These are phyloP conservation scores for Trichoplusia ni DNA, from an alignment of 1,140 invertebrate genomes.

Conservation along the genomic window DNA sequence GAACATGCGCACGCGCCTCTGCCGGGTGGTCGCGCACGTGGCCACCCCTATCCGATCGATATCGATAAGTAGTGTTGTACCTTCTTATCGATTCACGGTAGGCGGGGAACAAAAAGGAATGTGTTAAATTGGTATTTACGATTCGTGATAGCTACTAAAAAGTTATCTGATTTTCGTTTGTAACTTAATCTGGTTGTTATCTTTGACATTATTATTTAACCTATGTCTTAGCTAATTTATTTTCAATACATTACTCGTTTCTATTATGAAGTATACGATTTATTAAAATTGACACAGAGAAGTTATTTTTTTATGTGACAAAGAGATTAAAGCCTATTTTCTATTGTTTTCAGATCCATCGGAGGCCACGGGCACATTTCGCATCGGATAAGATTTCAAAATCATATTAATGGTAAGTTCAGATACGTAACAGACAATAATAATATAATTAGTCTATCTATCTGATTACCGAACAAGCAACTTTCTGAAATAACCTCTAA, in stretches of 20 bases:
- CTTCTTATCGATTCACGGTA: conserved; percentile 43
- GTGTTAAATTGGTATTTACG: background rate
- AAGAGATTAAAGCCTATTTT: conserved; percentile 18
- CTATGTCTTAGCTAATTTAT: too few species aligned
- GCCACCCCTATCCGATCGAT: conserved; percentile 63
- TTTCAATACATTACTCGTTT: too few species aligned
- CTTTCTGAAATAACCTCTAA: conserved; percentile 23
- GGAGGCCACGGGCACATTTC: conserved; percentile 69
- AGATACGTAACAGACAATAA: background rate
- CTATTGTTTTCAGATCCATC: conserved; percentile 64
- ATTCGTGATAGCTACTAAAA: background rate
- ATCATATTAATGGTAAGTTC: conserved; percentile 76
- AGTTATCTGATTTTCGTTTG: background rate
- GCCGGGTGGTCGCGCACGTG: conserved; percentile 72
- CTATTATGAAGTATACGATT: too few species aligned
- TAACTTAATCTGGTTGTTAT: background rate
- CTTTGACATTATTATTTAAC: too few species aligned
- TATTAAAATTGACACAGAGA: background rate
- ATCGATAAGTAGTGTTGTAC: conserved; percentile 49
- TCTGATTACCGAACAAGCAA: conserved; percentile 33
- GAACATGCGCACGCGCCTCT: conserved; percentile 65
- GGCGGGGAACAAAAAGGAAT: background rate
- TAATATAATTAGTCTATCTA: background rate
- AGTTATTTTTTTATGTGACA: background rate
- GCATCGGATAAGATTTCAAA: conserved; percentile 69